Base-by-base conservation (phyloP, 2,888 invertebrate species). In the Scaptomyza reducta region DNA sequence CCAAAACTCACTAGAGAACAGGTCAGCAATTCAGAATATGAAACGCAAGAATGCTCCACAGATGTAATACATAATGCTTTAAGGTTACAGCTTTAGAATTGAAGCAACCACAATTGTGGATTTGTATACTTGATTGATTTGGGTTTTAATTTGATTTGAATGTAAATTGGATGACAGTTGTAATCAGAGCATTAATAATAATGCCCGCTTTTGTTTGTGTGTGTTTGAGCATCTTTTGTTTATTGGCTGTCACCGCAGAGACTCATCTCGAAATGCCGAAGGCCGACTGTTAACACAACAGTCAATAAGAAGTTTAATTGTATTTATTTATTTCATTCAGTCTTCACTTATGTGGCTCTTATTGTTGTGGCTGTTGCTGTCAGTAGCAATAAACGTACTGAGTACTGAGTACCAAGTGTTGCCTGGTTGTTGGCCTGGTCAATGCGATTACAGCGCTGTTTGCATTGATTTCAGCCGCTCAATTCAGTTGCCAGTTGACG, bases 361-460 rank as follows among this genome's bases (percentile, higher is more conserved):
- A 40, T 25, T 31, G 40, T 35, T 46, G n/a, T 33, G 41, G 60
- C 44, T 45, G 65, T 18, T 69, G 68, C 68, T 78, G 80, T 70
- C 77, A 77, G 41, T 46, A 55, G 62, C 73, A 78, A 77, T 44
- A 44, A 70, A 45, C 25, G 42, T 16, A 55, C n/a, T n/a, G 42
- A 38, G 46, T 31, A 18, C 29, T 31, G n/a, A n/a, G 41, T 10
- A 33, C 45, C 27, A 59, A 44, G 54, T 38, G 55, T 38, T 38
- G 51, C 27, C 25, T n/a, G n/a, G n/a, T n/a, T 45, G 67, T 29
- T 69, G 68, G 63, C 61, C 77, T 77, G 82, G 72, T 77, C 82
- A 80, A 85, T 83, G 80, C 80, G 83, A 83, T 83, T 83, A 83
- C 74, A 57, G 50, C 13, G 54, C 70, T 76, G 68, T 86, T 86